A percentile compares a stretch with the other conserved stretches of the same genome.
Evolutionary conservation across 1,140 invertebrate species (phyloP).

Genomic region (Scaptomyza montana): DNA sequence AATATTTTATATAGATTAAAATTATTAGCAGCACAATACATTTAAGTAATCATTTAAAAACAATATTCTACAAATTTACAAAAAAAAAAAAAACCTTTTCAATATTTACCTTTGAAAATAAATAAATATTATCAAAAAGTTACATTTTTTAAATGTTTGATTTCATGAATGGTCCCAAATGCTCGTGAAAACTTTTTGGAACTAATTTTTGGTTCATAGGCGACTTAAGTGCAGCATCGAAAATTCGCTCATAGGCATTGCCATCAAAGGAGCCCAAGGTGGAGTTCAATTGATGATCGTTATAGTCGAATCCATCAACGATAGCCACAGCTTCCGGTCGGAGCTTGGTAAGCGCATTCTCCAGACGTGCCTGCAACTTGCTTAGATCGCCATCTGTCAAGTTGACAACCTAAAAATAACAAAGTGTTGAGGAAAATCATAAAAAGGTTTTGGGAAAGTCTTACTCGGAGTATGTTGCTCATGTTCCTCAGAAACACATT

Average conservation of each 20-base stretch:
- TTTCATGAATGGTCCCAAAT: constrained; percentile 90
- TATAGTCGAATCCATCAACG: constrained; percentile 95
- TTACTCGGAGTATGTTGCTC: constrained; percentile 91
- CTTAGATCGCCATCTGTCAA: constrained; percentile 87
- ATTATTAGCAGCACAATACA: no score
- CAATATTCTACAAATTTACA: no score
- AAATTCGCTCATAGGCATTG: constrained; percentile 94
- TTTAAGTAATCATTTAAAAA: no score
- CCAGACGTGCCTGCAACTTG: constrained; percentile 87
- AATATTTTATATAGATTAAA: no score
- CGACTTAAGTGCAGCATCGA: constrained; percentile 92
- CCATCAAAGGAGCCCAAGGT: constrained; percentile 95
- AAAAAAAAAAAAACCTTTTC: no score
- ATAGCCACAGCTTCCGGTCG: constrained; percentile 94
- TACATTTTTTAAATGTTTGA: constrained; percentile 85
- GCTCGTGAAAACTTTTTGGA: constrained; percentile 89
- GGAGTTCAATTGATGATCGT: constrained; percentile 91
- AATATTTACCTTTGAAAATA: no score
- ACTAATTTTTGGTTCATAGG: constrained; percentile 93
- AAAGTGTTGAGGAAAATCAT: neutral
- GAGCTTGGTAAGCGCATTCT: constrained; percentile 88
- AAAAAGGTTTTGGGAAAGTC: constrained; percentile 14
- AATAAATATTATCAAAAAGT: no score
- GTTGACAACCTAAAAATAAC: constrained; percentile 87
- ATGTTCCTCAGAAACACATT: constrained; percentile 89